A percentile compares a stretch with the other conserved stretches of the same genome.
These are phyloP conservation scores for Periophthalmodon schlosseri DNA, from an alignment of 2,113 vertebrate genomes.

Conservation along the genomic window DNA sequence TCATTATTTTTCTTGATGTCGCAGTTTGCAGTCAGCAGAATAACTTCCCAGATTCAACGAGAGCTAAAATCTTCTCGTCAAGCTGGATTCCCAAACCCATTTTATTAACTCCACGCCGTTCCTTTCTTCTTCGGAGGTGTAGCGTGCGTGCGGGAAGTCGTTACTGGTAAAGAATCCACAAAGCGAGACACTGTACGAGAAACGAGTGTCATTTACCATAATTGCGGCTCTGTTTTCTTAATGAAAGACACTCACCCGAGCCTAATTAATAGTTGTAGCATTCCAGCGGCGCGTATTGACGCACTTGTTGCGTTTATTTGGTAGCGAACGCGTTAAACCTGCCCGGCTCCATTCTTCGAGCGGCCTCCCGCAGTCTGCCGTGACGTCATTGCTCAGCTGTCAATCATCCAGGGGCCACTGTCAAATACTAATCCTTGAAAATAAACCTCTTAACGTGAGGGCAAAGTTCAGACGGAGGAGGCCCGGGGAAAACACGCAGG, in stretches of 20 bases:
- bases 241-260: background rate
- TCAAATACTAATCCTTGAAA: background rate
- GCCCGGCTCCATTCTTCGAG: background rate
- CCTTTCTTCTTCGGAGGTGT: background rate
- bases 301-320: conserved; percentile 26
- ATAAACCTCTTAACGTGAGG: conserved; percentile 2
- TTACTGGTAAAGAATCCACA: conserved; percentile 19
- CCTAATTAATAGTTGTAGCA: conserved; percentile 30
- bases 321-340: background rate
- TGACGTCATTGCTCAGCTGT: background rate
- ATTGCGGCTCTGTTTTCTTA: conserved; percentile 9
- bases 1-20: no score
- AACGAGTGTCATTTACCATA: conserved; percentile 7
- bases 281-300: conserved; percentile 22
- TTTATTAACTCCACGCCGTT: background rate
- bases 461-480: background rate
- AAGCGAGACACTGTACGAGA: conserved; percentile 45
- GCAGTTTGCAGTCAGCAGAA: no score
- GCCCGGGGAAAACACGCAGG: background rate
- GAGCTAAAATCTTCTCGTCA: background rate
- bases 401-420: background rate
- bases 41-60: background rate
- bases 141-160: background rate
- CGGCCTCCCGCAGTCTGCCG: background rate
- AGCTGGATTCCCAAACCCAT: background rate